A percentile compares a stretch with the other conserved stretches of the same genome.
Evolutionary conservation across 2,797 vertebrate genomes (phyloP).

Genomic region (Morus bassanus): DNA sequence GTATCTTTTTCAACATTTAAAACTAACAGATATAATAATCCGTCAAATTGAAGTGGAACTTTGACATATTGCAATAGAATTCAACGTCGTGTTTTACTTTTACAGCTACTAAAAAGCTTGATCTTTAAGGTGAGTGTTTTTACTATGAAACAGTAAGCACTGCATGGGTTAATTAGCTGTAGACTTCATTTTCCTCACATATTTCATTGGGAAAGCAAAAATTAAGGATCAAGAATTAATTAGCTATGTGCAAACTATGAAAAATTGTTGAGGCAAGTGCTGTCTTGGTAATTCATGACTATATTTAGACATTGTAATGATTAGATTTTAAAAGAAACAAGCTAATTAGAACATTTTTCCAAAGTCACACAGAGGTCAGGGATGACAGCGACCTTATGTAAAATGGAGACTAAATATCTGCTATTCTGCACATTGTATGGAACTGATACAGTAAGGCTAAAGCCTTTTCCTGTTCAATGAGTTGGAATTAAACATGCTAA

Average conservation of each 20-base stretch:
- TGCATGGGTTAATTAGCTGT: constrained; percentile 43
- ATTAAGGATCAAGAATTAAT: constrained; percentile 47
- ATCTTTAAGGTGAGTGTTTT: neutral
- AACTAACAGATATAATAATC: neutral
- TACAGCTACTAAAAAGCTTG: neutral
- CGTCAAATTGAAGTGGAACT: neutral
- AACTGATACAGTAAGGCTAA: constrained; percentile 87
- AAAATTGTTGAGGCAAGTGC: constrained; percentile 42
- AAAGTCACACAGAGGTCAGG: constrained; percentile 25
- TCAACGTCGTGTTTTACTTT: neutral
- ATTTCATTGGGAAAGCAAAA: constrained; percentile 40
- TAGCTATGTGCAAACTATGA: constrained; percentile 24
- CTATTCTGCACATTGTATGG: constrained; percentile 30
- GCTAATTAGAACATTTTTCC: constrained; percentile 36
- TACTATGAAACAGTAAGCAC: neutral
- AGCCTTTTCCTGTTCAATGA: constrained; percentile 89
- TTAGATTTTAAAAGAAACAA: constrained; percentile 44
- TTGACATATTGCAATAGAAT: neutral
- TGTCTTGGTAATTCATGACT: constrained; percentile 49
- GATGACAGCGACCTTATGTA: neutral
- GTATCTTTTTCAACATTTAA: neutral
- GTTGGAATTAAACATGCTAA: constrained; percentile 96
- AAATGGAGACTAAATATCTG: constrained; percentile 37
- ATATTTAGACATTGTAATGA: constrained; percentile 60
- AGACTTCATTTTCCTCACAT: constrained; percentile 47